These are phyloP conservation scores for Epirrhoe alternata DNA, from an alignment of 2,888 invertebrate genomes.

Conservation along the genomic window DNA sequence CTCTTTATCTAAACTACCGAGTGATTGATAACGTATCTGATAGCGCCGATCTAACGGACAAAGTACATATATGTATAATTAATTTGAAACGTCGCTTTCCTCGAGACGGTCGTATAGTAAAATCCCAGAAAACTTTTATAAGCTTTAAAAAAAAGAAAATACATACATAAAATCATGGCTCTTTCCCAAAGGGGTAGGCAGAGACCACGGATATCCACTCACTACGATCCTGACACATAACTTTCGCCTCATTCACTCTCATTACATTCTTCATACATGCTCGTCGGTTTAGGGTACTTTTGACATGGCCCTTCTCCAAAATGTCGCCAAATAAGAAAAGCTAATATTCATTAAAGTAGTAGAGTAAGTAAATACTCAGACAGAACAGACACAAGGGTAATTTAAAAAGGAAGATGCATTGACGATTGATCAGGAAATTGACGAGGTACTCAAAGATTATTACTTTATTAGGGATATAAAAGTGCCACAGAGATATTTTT, in stretches of 20 bases:
- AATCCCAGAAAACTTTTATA: not conserved
- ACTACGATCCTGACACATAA: too few relatives aligned
- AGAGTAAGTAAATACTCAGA: not conserved
- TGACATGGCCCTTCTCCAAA: too few relatives aligned
- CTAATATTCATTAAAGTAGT: not conserved
- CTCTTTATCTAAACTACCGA: conserved; percentile 35
- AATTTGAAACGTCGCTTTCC: conserved; percentile 6
- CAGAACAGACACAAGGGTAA: not conserved
- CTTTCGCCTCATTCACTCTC: too few relatives aligned
- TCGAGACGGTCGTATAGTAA: not conserved
- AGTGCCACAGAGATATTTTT: too few relatives aligned
- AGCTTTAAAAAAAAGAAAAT: not conserved
- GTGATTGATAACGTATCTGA: conserved; percentile 35
- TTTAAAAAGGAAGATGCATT: not conserved
- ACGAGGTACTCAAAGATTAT: not conserved
- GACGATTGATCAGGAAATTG: not conserved
- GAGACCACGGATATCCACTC: too few relatives aligned
- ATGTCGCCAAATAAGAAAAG: not conserved
- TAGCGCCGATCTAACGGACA: conserved; percentile 33
- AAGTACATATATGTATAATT: conserved; percentile 32
- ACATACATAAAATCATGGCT: too few relatives aligned
- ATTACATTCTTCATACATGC: too few relatives aligned
- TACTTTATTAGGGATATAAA: too few relatives aligned
- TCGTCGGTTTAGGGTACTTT: too few relatives aligned
- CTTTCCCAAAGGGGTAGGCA: too few relatives aligned